Evolutionary conservation across 2,113 vertebrate species (phyloP), one percentile per base, ranked within the genome.

Genomic region (Spea multiplicata): DNA sequence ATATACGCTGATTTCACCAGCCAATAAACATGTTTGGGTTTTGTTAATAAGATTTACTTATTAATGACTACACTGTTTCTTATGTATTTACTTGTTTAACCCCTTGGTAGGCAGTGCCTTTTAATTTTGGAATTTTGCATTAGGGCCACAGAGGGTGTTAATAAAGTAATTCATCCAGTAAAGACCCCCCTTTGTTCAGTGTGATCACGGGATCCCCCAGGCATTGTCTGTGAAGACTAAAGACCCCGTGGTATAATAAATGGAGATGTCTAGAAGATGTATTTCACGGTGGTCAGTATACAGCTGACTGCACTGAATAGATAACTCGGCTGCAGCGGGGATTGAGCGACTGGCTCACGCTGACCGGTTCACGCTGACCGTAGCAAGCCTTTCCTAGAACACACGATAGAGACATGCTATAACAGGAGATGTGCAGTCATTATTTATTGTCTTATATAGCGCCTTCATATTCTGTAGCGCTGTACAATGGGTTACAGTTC

Each of bases 341-440:
- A 50, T 8, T 45, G 64, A 67, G 64, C 50, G 67, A 45, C 64
- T 75, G 74, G 64, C 46, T 75, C 17, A 17, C 16, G 66, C 64
- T 75, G 48, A 49, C 4, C 62, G 5, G 64, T 55, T 75, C 17
- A 17, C 16, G 66, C 64, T 75, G 48, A 49, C 4, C 62, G 5
- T 46, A 44, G 57, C 46, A 45, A 4, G 48, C 59, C 30, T 2
- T 30, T 30, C 30, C 30, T 30, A 30, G 17, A 16, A 62, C 59
- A 30, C 6, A 7, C 5, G 10, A 45, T 72, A 3, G 14, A 50
- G 2, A 3, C 71, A 61, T 52, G 71, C 46, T 59, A 59, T 47
- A 2, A 14, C 8, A 8, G 47, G 47, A 17, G 53, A 59, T n/a
- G 55, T 13, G 6, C 53, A 47, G 17, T 44, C 49, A 50, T 72